Percentiles rank a stretch among this genome's conserved stretches.
These are phyloP conservation scores for Lithophane semibrunnea DNA, from an alignment of 2,888 invertebrate species.

Conservation along the genomic window DNA sequence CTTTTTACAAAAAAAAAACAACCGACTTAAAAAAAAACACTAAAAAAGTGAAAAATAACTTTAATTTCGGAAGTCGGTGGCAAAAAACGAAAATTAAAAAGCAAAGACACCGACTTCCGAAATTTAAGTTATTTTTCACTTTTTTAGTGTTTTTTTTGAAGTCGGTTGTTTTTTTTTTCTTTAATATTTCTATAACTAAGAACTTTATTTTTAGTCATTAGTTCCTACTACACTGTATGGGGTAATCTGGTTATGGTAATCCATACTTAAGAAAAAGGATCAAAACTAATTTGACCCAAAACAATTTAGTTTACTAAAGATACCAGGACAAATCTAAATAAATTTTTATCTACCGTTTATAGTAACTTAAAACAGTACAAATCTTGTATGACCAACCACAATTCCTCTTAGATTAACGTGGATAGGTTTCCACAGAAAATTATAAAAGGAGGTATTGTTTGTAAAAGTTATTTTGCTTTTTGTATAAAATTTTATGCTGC, in stretches of 20 bases:
- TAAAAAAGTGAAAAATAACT: too few species aligned
- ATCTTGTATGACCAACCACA: not conserved
- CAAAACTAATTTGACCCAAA: not conserved
- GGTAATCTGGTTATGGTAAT: not conserved
- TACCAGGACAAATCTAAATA: not conserved
- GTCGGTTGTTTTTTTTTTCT: too few species aligned
- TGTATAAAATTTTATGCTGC: too few species aligned
- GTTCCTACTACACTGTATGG: not conserved
- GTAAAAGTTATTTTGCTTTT: too few species aligned
- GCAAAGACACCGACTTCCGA: too few species aligned
- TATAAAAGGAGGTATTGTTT: too few species aligned
- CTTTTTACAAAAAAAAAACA: too few species aligned
- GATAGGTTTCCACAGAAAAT: not conserved
- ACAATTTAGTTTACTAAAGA: not conserved
- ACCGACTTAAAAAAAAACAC: too few species aligned
- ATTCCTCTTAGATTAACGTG: not conserved
- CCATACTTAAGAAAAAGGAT: not conserved
- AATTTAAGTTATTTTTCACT: too few species aligned
- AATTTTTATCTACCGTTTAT: not conserved
- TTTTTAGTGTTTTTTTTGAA: too few species aligned
- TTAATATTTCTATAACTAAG: not conserved
- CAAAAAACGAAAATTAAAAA: too few species aligned
- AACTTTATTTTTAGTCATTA: not conserved
- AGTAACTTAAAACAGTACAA: not conserved
- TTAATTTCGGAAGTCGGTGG: too few species aligned